Evolutionary conservation across 2,113 vertebrate species (phyloP).

Genomic region (Dasyprocta punctata): DNA sequence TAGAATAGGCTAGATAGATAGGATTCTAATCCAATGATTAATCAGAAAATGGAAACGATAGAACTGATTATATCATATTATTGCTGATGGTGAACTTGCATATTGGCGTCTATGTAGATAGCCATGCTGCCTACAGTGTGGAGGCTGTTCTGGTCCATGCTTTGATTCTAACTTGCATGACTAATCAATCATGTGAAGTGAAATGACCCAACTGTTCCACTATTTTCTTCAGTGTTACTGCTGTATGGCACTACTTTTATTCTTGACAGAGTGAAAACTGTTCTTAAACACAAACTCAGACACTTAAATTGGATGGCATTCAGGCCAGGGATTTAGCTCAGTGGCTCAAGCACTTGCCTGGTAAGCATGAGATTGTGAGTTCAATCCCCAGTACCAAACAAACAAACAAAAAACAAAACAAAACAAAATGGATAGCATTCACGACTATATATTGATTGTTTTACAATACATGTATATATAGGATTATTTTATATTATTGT

Average conservation of each 20-base stretch:
- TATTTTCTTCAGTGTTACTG: not conserved
- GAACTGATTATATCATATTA: not conserved
- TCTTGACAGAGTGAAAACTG: not conserved
- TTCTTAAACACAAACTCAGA: constrained; percentile 9
- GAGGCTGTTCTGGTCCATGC: not conserved
- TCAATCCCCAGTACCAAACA: too few relatives aligned
- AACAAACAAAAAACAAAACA: too few relatives aligned
- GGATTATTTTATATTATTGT: not conserved
- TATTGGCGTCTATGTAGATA: not conserved
- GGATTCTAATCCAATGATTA: not conserved
- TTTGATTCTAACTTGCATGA: not conserved
- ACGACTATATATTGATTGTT: not conserved
- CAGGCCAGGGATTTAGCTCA: not conserved
- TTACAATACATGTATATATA: not conserved
- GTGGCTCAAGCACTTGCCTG: too few relatives aligned
- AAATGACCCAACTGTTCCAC: not conserved
- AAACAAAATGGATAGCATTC: not conserved
- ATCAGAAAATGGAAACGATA: not conserved
- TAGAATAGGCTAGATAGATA: constrained; percentile 17
- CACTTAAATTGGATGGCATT: not conserved
- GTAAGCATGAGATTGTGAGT: too few relatives aligned
- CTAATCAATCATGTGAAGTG: not conserved
- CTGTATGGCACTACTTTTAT: not conserved
- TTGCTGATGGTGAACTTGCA: not conserved
- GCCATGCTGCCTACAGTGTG: not conserved